Evolutionary conservation across 2,888 invertebrate genomes (phyloP), one percentile per base, ranked within the genome.

Genomic region (Syrphus vitripennis): DNA sequence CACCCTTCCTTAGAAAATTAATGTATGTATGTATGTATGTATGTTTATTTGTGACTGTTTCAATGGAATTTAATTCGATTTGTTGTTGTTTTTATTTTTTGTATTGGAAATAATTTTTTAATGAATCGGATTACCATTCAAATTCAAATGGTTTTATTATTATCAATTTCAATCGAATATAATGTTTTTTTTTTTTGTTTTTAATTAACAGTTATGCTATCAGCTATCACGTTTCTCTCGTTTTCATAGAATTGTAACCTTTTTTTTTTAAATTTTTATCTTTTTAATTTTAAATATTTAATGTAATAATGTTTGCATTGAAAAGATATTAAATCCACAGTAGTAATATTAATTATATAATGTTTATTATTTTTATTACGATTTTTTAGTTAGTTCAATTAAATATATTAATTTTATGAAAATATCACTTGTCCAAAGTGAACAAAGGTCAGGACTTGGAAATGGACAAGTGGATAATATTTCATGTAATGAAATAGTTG

Each of bases 41-140:
- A 19, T n/a, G 7, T 24, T 7, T 10, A 24, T 29, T 65, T 65
- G 40, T 71, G 24, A 65, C 63, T 21, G 50, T 29, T 31, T 42
- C 29, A 55, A 63, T 16, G 48, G 75, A 53, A 55, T 70, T 75
- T 24, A 74, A 53, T 70, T 70, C 55, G 69, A 76, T 77, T 65
- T 61, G 6, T 24, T 50, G 34, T 74, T 74, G 37, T 29, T 16
- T 19, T 37, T n/a, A 1, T 6, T 9, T 37, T 65, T 67, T 53
- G 37, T 42, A 45, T 53, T 45, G 29, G 9, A 29, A 40, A 55
- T 83, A 16, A 34, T 67, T 67, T 50, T 67, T 78, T 55, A 65
- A 74, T 79, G 79, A 79, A 74, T 74, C 79, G 69, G 74, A 79
- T 63, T 83, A 74, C 67, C 69, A 79, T 69, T 79, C 69, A 70